These are phyloP conservation scores for Sialia sialis DNA, from an alignment of 2,113 vertebrate species.

Conservation along the genomic window DNA sequence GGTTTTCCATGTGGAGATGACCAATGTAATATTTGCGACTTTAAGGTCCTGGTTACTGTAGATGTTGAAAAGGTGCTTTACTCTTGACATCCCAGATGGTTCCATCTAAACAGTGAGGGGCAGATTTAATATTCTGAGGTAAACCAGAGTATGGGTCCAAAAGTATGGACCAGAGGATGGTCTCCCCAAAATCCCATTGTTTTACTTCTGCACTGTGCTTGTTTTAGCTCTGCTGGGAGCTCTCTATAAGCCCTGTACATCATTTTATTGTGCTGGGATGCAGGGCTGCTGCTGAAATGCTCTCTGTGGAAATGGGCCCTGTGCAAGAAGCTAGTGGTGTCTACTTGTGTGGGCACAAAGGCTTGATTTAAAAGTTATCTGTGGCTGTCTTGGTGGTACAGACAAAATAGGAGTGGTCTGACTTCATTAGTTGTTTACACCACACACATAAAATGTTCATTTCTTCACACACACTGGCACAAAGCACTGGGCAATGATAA, in stretches of 20 bases:
- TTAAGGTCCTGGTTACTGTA: neutral
- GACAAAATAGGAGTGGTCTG: neutral
- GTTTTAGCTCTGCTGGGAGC: neutral
- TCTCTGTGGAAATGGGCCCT: neutral
- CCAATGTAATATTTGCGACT: neutral
- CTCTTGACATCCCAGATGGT: no score
- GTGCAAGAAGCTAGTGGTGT: neutral
- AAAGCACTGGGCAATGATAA: neutral
- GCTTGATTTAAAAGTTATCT: neutral
- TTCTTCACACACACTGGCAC: fast-evolving
- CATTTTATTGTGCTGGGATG: neutral
- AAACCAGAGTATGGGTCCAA: neutral
- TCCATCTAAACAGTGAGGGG: neutral
- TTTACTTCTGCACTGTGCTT: neutral
- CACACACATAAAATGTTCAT: fast-evolving
- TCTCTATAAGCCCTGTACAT: neutral
- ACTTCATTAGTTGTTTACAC: neutral
- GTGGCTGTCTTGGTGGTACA: neutral
- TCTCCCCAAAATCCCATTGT: neutral
- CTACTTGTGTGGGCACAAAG: neutral
- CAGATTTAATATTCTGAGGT: neutral
- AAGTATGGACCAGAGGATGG: neutral
- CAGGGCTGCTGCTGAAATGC: neutral
- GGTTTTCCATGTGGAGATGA: neutral
- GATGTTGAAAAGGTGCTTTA: neutral